Evolutionary conservation across 2,888 invertebrate species (phyloP).

Genomic region (Archaeoteleia sp.): DNA sequence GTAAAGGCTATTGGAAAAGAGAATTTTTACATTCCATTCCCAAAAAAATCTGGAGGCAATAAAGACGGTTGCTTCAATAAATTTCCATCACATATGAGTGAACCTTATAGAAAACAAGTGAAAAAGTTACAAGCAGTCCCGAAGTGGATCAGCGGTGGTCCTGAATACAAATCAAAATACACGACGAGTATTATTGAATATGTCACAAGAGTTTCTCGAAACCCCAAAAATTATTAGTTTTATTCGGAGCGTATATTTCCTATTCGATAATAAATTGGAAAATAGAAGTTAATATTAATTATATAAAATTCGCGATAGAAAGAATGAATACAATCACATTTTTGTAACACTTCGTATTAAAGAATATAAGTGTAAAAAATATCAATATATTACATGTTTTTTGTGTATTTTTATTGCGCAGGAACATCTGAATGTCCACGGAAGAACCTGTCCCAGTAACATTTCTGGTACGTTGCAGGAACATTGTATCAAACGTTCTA

Average conservation of each 20-base stretch:
- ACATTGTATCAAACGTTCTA: no score
- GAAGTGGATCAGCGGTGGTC: conserved; percentile 58
- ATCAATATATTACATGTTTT: no score
- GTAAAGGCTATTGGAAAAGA: conserved; percentile 32
- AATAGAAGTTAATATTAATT: no score
- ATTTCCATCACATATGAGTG: conserved; percentile 67
- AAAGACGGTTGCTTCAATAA: conserved; percentile 73
- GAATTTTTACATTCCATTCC: conserved; percentile 62
- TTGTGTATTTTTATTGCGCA: no score
- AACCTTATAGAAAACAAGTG: conserved; percentile 54
- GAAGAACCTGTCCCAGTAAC: no score
- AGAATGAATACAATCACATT: no score
- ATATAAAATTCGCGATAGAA: no score
- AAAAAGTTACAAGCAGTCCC: conserved; percentile 15
- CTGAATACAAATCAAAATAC: conserved; percentile 60
- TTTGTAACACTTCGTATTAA: no score
- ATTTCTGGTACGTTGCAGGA: no score
- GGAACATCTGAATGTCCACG: no score
- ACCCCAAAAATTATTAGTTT: conserved; percentile 60
- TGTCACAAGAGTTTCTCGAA: conserved; percentile 65
- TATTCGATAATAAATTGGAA: conserved; percentile 7
- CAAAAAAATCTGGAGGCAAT: conserved; percentile 69
- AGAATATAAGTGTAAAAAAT: no score
- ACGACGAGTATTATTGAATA: conserved; percentile 63
- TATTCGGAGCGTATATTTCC: conserved; percentile 63